Evolutionary conservation across 2,113 vertebrate genomes (phyloP).

Genomic region (Peromyscus maniculatus): DNA sequence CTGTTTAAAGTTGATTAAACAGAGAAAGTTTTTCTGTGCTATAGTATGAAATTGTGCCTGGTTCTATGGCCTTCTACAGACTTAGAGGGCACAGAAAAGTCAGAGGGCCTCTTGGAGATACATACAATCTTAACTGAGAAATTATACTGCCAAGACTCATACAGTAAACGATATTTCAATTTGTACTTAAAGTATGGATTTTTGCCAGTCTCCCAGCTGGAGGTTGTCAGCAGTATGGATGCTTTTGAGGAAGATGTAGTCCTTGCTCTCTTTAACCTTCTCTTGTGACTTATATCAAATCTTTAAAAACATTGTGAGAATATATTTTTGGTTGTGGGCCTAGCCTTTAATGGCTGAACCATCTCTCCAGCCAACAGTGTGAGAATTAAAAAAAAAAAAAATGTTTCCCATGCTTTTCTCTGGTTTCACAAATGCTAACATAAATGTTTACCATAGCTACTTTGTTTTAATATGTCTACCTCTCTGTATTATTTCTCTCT

Average conservation of each 20-base stretch:
- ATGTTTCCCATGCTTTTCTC: background rate
- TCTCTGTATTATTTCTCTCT: background rate
- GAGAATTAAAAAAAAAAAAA: background rate
- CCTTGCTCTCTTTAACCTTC: background rate
- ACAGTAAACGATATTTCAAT: conserved; percentile 35
- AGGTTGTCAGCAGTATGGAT: too few species aligned
- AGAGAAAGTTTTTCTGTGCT: background rate
- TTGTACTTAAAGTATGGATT: background rate
- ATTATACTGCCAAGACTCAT: conserved; percentile 14
- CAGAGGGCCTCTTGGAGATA: background rate
- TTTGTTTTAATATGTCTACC: background rate
- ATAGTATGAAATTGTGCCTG: background rate
- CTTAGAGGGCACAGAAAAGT: background rate
- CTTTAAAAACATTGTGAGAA: background rate
- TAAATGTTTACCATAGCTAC: background rate
- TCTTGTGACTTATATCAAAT: background rate
- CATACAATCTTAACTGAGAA: conserved; percentile 21
- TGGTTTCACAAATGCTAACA: conserved; percentile 12
- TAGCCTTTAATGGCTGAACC: background rate
- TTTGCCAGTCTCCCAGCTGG: background rate
- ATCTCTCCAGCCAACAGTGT: background rate
- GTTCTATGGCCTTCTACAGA: background rate
- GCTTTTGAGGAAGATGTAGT: background rate
- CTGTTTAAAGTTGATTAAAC: background rate
- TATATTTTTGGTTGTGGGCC: background rate